Conservation (phyloP, 1,140 invertebrate genomes). For the Sarcophaga peregrina region DNA sequence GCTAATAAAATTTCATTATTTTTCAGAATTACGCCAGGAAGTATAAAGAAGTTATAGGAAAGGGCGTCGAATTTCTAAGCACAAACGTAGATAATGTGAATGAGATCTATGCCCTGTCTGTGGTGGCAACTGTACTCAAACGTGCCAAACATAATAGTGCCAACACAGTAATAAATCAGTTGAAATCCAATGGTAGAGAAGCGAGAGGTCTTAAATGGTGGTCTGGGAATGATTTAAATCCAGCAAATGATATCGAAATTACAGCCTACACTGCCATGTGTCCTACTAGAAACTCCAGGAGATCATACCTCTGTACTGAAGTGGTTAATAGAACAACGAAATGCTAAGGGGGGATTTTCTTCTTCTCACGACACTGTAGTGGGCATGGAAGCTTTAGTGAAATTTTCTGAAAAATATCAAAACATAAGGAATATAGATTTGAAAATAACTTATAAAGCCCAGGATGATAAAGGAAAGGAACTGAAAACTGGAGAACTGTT, state of each 20-base stretch:
- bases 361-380: background rate
- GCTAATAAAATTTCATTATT: constrained; percentile 28
- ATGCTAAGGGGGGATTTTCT: background rate
- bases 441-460: constrained; percentile 55
- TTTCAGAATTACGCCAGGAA: constrained; percentile 62
- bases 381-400: constrained; percentile 50
- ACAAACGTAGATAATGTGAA: constrained; percentile 75
- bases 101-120: constrained; percentile 81
- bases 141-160: constrained; percentile 74
- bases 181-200: constrained; percentile 50
- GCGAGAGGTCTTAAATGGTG: constrained; percentile 50
- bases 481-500: constrained; percentile 63
- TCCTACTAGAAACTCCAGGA: background rate
- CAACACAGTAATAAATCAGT: constrained; percentile 52
- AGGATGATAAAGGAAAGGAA: constrained; percentile 43
- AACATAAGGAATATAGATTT: constrained; percentile 45
- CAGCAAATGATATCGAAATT: background rate
- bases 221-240: constrained; percentile 43
- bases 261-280: constrained; percentile 48
- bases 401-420: constrained; percentile 9
- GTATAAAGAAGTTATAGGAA: constrained; percentile 76
- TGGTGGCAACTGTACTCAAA: constrained; percentile 83
- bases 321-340: background rate
- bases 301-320: background rate
- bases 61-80: constrained; percentile 83